Evolutionary conservation across 2,888 invertebrate genomes (phyloP).

Genomic region (Vesta saturnalis): DNA sequence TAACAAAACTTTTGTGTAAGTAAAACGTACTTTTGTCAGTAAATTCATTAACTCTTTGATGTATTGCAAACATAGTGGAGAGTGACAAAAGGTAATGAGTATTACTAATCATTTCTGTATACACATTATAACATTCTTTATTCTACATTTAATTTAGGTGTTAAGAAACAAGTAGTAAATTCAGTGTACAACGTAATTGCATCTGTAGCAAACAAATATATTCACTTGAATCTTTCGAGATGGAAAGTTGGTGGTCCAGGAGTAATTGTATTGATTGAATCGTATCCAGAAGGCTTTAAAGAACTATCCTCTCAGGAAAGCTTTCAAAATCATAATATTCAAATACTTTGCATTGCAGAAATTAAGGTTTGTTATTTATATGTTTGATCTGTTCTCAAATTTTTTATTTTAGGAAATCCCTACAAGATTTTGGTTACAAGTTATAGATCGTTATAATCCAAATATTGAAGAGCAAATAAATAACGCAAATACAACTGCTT

Average conservation of each 20-base stretch:
- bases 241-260: conserved; percentile 69
- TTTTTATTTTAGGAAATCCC: conserved; percentile 51
- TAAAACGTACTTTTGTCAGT: neutral
- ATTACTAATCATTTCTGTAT: conserved; percentile 6
- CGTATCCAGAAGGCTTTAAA: conserved; percentile 69
- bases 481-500: conserved; percentile 39
- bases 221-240: conserved; percentile 62
- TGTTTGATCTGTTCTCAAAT: neutral
- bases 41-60: neutral
- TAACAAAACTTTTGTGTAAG: conserved; percentile 67
- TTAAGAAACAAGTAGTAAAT: conserved; percentile 66
- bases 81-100: conserved; percentile 26
- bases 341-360: conserved; percentile 74
- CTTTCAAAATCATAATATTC: conserved; percentile 58
- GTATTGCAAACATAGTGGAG: conserved; percentile 15
- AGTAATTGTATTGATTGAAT: conserved; percentile 71
- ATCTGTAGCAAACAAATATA: conserved; percentile 62
- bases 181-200: conserved; percentile 69
- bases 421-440: conserved; percentile 54
- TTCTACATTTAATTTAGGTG: conserved; percentile 4
- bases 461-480: conserved; percentile 34
- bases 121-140: conserved; percentile 31
- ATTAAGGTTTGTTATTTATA: conserved; percentile 63
- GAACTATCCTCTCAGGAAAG: conserved; percentile 63
- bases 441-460: conserved; percentile 42